A percentile compares a stretch with the other conserved stretches of the same genome.
phyloP scores from a whole-genome alignment of 2,888 invertebrate genomes.

The Arctia plantaginis region DNA sequence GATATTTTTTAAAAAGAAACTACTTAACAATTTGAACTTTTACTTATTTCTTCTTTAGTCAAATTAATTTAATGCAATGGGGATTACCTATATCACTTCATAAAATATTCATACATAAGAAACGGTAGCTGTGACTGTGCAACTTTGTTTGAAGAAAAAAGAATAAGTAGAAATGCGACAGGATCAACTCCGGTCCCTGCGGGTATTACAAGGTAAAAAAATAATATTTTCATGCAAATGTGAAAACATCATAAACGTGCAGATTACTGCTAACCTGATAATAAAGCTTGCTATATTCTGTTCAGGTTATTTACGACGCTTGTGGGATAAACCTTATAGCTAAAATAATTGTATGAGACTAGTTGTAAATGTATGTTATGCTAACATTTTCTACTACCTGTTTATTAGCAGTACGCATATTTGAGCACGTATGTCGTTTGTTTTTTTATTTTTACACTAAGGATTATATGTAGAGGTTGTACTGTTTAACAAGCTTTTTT shows the following conservation, averaged over 20 bases:
- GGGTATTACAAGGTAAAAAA: background rate
- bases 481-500: background rate
- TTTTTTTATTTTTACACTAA: background rate
- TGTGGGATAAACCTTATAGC: background rate
- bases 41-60: background rate
- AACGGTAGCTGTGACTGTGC: background rate
- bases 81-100: background rate
- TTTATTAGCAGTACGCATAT: background rate
- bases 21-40: background rate
- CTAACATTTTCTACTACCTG: background rate
- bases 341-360: background rate
- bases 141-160: background rate
- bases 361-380: background rate
- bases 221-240: background rate
- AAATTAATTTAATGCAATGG: background rate
- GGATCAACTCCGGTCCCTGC: background rate
- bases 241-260: slow-evolving; percentile 2
- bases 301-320: background rate
- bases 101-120: background rate
- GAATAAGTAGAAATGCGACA: background rate
- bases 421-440: background rate
- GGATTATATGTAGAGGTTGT: background rate
- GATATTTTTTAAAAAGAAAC: too few relatives aligned
- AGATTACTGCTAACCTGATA: background rate
- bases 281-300: background rate